These are phyloP conservation scores for Empis livida DNA, from an alignment of 2,888 invertebrate genomes.

Conservation along the genomic window DNA sequence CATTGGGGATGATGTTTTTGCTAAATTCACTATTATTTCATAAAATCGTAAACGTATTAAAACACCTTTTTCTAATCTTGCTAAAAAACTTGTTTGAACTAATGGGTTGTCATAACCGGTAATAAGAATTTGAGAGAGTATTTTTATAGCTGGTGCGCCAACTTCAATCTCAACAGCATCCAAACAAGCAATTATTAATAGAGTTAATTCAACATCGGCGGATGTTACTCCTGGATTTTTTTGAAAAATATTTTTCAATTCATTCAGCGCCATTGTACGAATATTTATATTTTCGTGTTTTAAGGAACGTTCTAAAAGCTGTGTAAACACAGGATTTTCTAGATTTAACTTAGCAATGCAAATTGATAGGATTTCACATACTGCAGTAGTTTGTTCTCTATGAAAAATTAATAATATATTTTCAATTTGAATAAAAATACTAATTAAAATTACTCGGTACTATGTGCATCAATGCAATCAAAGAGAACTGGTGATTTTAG, in stretches of 20 bases:
- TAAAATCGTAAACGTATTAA: conserved; percentile 27
- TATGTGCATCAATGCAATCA: no score
- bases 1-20: conserved; percentile 44
- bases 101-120: conserved; percentile 16
- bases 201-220: conserved; percentile 6
- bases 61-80: conserved; percentile 18
- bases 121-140: conserved; percentile 20
- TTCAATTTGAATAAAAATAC: not conserved
- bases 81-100: conserved; percentile 17
- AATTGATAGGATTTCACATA: conserved; percentile 50
- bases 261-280: conserved; percentile 48
- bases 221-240: conserved; percentile 9
- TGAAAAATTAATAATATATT: conserved; percentile 14
- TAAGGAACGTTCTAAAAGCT: conserved; percentile 46
- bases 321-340: conserved; percentile 47
- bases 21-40: conserved; percentile 49
- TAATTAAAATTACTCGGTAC: not conserved
- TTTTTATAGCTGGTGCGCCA: conserved; percentile 20
- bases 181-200: conserved; percentile 24
- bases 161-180: conserved; percentile 20
- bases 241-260: conserved; percentile 36
- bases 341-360: conserved; percentile 50
- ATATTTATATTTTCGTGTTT: conserved; percentile 49
- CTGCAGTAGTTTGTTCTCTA: conserved; percentile 46
- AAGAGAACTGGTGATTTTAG: no score